Evolutionary conservation across 2,797 vertebrate genomes (phyloP).

Genomic region (Neoniphon sammara): DNA sequence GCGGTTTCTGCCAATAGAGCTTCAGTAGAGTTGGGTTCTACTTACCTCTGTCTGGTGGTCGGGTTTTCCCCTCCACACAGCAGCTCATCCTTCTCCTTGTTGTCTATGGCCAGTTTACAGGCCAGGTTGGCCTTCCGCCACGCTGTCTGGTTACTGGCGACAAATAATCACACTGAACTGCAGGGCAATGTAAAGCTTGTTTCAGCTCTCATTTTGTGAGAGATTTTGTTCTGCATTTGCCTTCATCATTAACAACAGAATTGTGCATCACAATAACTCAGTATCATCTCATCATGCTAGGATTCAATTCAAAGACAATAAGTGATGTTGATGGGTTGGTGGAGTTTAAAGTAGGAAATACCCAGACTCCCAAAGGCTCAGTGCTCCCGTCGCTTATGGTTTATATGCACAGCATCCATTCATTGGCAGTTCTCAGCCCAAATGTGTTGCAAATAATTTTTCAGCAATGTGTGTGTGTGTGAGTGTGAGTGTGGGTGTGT

Average conservation of each 20-base stretch:
- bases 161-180: too few species aligned
- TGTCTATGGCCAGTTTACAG: constrained; percentile 92
- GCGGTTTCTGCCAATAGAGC: background rate
- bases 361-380: too few species aligned
- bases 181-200: too few species aligned
- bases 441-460: background rate
- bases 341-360: too few species aligned
- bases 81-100: constrained; percentile 91
- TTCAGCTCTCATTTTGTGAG: too few species aligned
- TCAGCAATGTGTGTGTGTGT: background rate
- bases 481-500: background rate
- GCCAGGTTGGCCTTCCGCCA: constrained; percentile 97
- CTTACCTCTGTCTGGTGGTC: constrained; percentile 86
- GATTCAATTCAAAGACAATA: too few species aligned
- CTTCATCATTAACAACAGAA: too few species aligned
- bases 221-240: too few species aligned
- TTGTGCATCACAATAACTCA: too few species aligned
- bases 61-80: constrained; percentile 81
- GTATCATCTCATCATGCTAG: too few species aligned
- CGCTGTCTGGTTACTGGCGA: constrained; percentile 91
- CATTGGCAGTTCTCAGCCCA: background rate
- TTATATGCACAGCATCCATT: background rate
- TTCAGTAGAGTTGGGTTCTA: constrained; percentile 8
- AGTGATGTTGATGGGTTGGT: too few species aligned
- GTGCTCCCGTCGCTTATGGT: too few species aligned